Evolutionary conservation across 1,140 invertebrate genomes (phyloP), one percentile per base, ranked within the genome.

Genomic region (Himalopsyche phryganea): DNA sequence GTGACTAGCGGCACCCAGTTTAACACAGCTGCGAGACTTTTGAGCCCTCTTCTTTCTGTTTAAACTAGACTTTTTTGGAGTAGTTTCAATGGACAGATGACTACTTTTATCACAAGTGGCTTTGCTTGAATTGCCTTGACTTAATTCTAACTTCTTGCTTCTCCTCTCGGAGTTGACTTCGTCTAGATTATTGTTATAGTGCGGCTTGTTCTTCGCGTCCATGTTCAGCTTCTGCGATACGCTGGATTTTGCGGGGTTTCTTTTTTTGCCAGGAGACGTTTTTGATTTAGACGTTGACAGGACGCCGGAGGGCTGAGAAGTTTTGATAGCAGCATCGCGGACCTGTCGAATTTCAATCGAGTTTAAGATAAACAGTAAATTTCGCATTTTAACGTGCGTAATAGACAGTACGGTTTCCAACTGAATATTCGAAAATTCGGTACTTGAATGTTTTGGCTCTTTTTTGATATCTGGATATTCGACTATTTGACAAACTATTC

Each of bases 31-130:
- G 10, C 50, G 35, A 13, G 50, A 51, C 33, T 35, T 35, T 6
- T 7, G 6, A 32, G 44, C 32, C 6, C 32, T 18, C 19, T 32
- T 42, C 35, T 38, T 61, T 36, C 45, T 61, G 7, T 48, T 52
- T n/a, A n/a, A n/a, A 62, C 54, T 62, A 42, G 44, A 32, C 47
- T 62, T 58, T 35, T 52, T 57, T 32, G 60, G 60, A 14, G 60
- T 62, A 14, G 44, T 13, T 51, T 51, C 50, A 41, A 28, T 20
- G n/a, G n/a, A n/a, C n/a, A n/a, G n/a, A n/a, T n/a, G n/a, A n/a
- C n/a, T n/a, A n/a, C n/a, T n/a, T n/a, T n/a, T n/a, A n/a, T n/a
- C n/a, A n/a, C n/a, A n/a, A n/a, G n/a, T n/a, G n/a, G n/a, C n/a
- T n/a, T n/a, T n/a, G n/a, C n/a, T n/a, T n/a, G n/a, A n/a, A 32